phyloP scores from a whole-genome alignment of 2,113 vertebrate genomes.

The Epinephelus cyanopodus region DNA sequence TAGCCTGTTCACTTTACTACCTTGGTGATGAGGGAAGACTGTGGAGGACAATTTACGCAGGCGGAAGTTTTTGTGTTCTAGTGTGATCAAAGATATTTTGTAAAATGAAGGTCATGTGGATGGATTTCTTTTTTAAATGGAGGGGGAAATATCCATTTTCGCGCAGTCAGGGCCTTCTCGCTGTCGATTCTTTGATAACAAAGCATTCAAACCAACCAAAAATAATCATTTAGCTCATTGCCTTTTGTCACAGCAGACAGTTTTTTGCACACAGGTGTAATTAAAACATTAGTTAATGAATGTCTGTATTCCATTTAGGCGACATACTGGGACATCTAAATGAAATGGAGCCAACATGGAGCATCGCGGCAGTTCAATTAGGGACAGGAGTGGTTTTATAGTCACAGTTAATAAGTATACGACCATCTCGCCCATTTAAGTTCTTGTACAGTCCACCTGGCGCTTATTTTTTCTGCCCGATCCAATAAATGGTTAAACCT shows the following conservation, averaged over 20 bases:
- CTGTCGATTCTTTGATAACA: neutral
- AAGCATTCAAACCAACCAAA: neutral
- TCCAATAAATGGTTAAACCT: neutral
- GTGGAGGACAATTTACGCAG: too few relatives aligned
- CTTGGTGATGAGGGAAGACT: too few relatives aligned
- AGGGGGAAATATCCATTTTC: too few relatives aligned
- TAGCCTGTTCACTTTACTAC: too few relatives aligned
- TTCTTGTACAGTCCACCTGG: neutral
- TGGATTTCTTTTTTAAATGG: too few relatives aligned
- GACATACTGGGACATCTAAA: neutral
- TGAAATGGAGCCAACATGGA: neutral
- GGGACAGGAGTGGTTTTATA: neutral
- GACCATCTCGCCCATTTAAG: neutral
- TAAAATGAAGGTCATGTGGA: too few relatives aligned
- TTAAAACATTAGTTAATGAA: neutral
- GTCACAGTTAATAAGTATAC: neutral
- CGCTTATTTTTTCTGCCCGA: neutral
- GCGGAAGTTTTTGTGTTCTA: too few relatives aligned
- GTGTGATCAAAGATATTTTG: too few relatives aligned
- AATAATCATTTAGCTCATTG: neutral
- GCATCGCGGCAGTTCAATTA: neutral
- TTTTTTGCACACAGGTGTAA: neutral
- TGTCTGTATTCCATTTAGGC: neutral
- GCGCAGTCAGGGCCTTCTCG: too few relatives aligned
- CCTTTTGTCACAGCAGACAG: neutral